Evolutionary conservation across 2,113 vertebrate species (phyloP), one percentile per base, ranked within the genome.

Genomic region (Notothenia coriiceps): DNA sequence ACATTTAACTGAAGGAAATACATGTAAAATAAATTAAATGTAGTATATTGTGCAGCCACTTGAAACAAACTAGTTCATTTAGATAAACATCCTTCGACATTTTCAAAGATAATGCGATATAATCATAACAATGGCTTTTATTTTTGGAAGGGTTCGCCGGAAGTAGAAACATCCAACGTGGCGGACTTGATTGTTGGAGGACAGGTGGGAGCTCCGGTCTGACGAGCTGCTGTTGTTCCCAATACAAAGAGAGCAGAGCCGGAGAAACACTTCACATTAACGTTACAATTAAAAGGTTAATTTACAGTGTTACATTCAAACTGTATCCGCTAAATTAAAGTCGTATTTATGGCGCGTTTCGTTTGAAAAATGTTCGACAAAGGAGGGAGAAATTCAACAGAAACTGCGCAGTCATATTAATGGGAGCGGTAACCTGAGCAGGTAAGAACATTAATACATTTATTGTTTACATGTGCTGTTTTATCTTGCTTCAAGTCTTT

Each of bases 371-470:
- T 90, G 86, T 65, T 43, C 17, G 46, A 35, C 1, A 17, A 49
- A 52, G 44, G 8, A 50, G 50, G 29, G 59, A 57, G 2, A 57
- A 77, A 74, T 69, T 57, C 29, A 66, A 6, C 1, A 59, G 46
- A 79, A 82, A 86, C 67, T 90, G 87, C 86, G 82, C 74, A 82
- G 88, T 91, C 85, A 82, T 81, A 82, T 93, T 83, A 71, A 87
- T 92, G 90, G 91, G 87, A 88, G 73, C 83, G 55, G 86, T 89
- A 82, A 92, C 87, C 79, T 92, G 86, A 93, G 43, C 91, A 93
- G 91, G 89, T 92, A 40, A 88, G 83, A 43, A 1, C 25, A 18
- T 10, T 8, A 1, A n/a, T 6, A 10, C 5, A 1, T 13, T 18
- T 9, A 13, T 0, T 44, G 10, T 40, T 33, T 14, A 4, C 54